These are phyloP conservation scores for Archocentrus centrarchus DNA, from an alignment of 2,113 vertebrate species.

Conservation along the genomic window DNA sequence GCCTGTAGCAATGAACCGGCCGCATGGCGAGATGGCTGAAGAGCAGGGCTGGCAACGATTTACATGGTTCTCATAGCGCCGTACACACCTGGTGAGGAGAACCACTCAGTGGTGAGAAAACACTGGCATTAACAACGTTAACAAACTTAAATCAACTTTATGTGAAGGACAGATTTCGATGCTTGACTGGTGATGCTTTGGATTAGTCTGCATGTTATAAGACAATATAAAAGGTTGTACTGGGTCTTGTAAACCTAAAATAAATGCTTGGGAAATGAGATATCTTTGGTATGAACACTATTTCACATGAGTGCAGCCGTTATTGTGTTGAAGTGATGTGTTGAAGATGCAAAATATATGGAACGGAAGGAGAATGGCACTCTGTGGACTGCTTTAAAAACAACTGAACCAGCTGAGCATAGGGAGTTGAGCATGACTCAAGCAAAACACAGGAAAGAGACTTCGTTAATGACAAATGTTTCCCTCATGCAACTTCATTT, in stretches of 20 bases:
- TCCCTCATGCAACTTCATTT: constrained; percentile 55
- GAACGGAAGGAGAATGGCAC: not conserved
- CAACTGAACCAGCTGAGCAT: constrained; percentile 19
- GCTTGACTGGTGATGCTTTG: not conserved
- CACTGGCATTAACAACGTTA: not conserved
- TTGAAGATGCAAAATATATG: not conserved
- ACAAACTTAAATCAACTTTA: not conserved
- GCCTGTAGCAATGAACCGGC: constrained; percentile 85
- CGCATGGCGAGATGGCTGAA: constrained; percentile 87
- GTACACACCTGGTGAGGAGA: constrained; percentile 82
- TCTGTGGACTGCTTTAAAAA: constrained; percentile 29
- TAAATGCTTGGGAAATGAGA: not conserved
- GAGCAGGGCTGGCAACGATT: constrained; percentile 83
- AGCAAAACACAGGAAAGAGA: constrained; percentile 59
- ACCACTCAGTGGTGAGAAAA: constrained; percentile 9
- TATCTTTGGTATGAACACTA: not conserved
- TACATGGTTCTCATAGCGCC: constrained; percentile 85
- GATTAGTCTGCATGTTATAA: constrained; percentile 8
- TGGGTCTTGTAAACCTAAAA: not conserved
- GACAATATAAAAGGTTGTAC: not conserved
- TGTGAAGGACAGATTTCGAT: not conserved
- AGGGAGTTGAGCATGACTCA: constrained; percentile 47
- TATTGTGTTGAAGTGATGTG: not conserved
- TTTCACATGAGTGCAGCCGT: constrained; percentile 6
- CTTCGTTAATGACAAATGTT: constrained; percentile 39